A percentile compares a stretch with the other conserved stretches of the same genome.
Conservation (phyloP, 1,140 invertebrate species). For the Calephelis virginiensis region DNA sequence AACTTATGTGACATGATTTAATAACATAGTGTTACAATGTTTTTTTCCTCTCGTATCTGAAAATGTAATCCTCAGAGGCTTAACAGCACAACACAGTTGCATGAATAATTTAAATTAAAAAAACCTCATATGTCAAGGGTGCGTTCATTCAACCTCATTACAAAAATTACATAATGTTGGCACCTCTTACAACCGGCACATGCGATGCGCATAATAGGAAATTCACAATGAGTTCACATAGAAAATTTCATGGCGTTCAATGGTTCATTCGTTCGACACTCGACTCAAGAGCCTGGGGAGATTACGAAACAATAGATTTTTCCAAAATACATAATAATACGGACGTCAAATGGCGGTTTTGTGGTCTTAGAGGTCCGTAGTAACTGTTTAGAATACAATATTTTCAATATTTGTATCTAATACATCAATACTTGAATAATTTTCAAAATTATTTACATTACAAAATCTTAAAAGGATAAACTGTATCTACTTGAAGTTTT, state of each 20-base stretch:
- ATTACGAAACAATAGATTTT: constrained; percentile 75
- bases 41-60: not conserved
- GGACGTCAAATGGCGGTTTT: constrained; percentile 66
- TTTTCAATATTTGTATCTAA: not conserved
- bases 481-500: too few species aligned
- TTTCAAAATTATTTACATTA: too few species aligned
- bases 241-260: constrained; percentile 50
- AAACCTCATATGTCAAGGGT: constrained; percentile 33
- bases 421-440: too few species aligned
- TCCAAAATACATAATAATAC: constrained; percentile 75
- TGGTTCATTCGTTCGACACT: constrained; percentile 46
- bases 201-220: constrained; percentile 44
- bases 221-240: constrained; percentile 44
- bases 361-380: constrained; percentile 55
- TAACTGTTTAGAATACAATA: not conserved
- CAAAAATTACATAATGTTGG: constrained; percentile 47
- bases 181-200: constrained; percentile 41
- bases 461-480: too few species aligned
- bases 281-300: constrained; percentile 54
- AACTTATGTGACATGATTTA: not conserved
- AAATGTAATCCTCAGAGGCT: not conserved
- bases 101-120: constrained; percentile 19
- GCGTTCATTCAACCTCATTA: constrained; percentile 50
- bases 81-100: constrained; percentile 3
- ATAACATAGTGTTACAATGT: not conserved